These are phyloP conservation scores for Temnothorax curvispinosus DNA, from an alignment of 1,140 invertebrate species.

Conservation along the genomic window DNA sequence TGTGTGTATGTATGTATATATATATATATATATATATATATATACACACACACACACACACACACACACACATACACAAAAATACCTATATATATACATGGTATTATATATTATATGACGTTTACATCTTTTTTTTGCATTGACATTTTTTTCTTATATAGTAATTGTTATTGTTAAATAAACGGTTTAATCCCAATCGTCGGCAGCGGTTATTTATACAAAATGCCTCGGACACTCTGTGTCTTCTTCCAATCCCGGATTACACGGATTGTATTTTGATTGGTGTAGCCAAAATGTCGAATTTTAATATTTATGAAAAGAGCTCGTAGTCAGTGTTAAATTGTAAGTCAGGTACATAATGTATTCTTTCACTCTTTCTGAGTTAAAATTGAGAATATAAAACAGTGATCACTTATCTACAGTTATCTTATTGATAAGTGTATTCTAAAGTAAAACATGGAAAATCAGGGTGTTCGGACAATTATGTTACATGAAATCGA, in stretches of 20 bases:
- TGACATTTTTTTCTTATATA: slow-evolving; percentile 64
- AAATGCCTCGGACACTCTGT: background rate
- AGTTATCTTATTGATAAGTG: too few relatives aligned
- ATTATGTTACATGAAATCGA: too few relatives aligned
- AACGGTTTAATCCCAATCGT: slow-evolving; percentile 49
- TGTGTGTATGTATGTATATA: too few relatives aligned
- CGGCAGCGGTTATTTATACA: background rate
- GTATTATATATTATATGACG: slow-evolving; percentile 39
- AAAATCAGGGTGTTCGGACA: too few relatives aligned
- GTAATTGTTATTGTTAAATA: slow-evolving; percentile 65
- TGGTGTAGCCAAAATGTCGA: background rate
- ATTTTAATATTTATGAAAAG: background rate
- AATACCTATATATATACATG: background rate
- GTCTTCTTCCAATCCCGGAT: background rate
- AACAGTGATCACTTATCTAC: too few relatives aligned
- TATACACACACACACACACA: background rate
- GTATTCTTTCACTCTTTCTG: background rate
- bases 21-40: background rate
- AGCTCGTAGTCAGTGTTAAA: background rate
- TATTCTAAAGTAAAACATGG: too few relatives aligned
- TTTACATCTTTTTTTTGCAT: slow-evolving; percentile 44
- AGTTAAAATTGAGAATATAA: too few relatives aligned
- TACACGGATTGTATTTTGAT: background rate
- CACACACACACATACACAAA: background rate
- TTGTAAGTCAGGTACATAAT: background rate